Base-by-base conservation (phyloP, 1,140 invertebrate species). In the Drosophila paulistorum region DNA sequence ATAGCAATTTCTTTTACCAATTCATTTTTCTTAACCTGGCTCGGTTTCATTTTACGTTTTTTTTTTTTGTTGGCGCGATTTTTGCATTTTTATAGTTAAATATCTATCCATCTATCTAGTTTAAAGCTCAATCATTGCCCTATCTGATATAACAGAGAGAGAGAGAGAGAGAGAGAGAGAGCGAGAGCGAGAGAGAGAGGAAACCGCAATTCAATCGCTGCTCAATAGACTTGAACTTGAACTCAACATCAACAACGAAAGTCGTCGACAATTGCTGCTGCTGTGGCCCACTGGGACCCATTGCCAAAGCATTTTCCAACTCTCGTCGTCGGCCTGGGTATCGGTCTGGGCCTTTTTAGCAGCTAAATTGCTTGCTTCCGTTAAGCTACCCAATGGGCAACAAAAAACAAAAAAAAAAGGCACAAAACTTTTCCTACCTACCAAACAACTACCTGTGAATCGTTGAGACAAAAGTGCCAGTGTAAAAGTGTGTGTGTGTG, bases 361-460 rank as follows among this genome's bases (percentile, higher is more conserved):
- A 83, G 77, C 84, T 87, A 87, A 87, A 87, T 87, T 87, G 84
- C 84, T 77, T 65, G 80, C 84, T 87, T 87, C 84, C 84, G 84
- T 84, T 87, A 81, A 87, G 84, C 89, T 87, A 74, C 68, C 80
- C 84, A 72, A 41, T 14, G 84, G 84, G 79, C 68, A 58, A 45
- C 11, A 39, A 23, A 54, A 41, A 37, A 17, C 5, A 55, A 65
- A 65, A 67, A 57, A 57, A 41, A 70, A 11, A 68, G 61, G 30
- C 30, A 30, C 30, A 30, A 39, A 77, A 42, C 69, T 84, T 65
- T 73, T 69, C 63, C 79, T 87, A 85, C 37, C 37, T 39, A 39
- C 35, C 9, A 37, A 30, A 30, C 30, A 30, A 37, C 35, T 37
- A 37, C 83, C 82, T 85, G 83, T 68, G 59, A 71, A 65, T 26